Conservation (phyloP, 2,797 vertebrate species). For the Silurus lanzhouensis region DNA sequence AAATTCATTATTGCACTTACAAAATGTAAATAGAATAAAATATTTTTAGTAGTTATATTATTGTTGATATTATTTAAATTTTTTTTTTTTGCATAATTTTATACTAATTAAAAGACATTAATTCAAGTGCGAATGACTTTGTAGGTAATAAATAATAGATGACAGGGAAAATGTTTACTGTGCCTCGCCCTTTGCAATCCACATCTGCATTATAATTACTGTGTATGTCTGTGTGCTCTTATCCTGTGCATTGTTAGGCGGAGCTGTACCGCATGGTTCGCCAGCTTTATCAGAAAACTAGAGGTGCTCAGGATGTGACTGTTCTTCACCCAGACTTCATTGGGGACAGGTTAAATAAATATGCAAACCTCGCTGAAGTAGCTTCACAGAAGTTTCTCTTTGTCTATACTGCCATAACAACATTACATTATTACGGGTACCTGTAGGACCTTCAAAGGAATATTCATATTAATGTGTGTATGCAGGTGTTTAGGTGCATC, state of each 20-base stretch:
- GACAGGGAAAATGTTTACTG: neutral
- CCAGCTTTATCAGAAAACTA: slow-evolving; percentile 76
- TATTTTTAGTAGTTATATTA: neutral
- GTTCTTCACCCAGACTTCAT: slow-evolving; percentile 77
- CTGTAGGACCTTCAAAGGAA: neutral
- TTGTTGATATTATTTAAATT: neutral
- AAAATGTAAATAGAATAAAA: neutral
- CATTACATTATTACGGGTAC: neutral
- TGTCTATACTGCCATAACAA: neutral
- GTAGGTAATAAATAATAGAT: slow-evolving; percentile 1
- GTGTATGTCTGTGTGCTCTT: slow-evolving; percentile 8
- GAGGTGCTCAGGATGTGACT: slow-evolving; percentile 69
- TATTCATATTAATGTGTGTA: slow-evolving; percentile 29
- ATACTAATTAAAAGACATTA: neutral
- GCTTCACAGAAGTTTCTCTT: neutral
- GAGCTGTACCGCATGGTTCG: slow-evolving; percentile 81
- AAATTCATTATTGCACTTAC: neutral
- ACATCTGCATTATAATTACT: neutral
- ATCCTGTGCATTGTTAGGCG: slow-evolving; percentile 63
- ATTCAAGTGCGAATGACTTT: neutral
- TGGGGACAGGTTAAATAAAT: slow-evolving; percentile 76
- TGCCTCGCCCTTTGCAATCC: neutral
- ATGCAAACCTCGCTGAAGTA: neutral
- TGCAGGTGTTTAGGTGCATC: slow-evolving; percentile 80
- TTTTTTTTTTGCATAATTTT: neutral